Evolutionary conservation across 2,113 vertebrate genomes (phyloP).

Genomic region (Ceratotherium simum): DNA sequence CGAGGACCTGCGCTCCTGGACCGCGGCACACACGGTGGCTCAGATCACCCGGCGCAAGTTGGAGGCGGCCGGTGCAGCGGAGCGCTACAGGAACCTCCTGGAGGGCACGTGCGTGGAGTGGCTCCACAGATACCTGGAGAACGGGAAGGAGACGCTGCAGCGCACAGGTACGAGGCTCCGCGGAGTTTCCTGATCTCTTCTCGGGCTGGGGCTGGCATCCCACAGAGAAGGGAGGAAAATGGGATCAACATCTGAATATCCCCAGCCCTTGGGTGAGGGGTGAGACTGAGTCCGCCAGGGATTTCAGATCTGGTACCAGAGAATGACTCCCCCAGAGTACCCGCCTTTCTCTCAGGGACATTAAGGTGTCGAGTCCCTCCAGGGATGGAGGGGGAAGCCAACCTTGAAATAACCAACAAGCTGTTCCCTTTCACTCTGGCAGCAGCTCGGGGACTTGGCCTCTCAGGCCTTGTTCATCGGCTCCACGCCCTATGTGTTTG

Average conservation of each 20-base stretch:
- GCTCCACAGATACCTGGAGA: neutral
- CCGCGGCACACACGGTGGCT: fast-evolving
- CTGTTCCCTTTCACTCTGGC: neutral
- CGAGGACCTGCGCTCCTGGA: slow-evolving; percentile 46
- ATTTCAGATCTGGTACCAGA: neutral
- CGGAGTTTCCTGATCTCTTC: neutral
- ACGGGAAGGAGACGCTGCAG: neutral
- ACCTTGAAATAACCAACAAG: neutral
- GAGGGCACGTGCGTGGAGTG: fast-evolving
- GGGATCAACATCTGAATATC: fast-evolving
- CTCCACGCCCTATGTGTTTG: neutral
- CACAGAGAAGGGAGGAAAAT: neutral
- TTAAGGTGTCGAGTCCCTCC: neutral
- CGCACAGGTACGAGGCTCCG: neutral
- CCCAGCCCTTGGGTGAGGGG: no score
- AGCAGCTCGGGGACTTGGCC: neutral
- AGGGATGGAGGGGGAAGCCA: no score
- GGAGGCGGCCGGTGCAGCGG: fast-evolving
- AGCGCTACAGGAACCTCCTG: neutral
- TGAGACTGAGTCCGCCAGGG: neutral
- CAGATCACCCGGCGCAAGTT: neutral
- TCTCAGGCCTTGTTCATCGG: neutral
- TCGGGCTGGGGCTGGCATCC: neutral
- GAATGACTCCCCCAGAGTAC: neutral
- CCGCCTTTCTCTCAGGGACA: neutral